Evolutionary conservation across 2,113 vertebrate genomes (phyloP).

Genomic region (Oenanthe melanoleuca): DNA sequence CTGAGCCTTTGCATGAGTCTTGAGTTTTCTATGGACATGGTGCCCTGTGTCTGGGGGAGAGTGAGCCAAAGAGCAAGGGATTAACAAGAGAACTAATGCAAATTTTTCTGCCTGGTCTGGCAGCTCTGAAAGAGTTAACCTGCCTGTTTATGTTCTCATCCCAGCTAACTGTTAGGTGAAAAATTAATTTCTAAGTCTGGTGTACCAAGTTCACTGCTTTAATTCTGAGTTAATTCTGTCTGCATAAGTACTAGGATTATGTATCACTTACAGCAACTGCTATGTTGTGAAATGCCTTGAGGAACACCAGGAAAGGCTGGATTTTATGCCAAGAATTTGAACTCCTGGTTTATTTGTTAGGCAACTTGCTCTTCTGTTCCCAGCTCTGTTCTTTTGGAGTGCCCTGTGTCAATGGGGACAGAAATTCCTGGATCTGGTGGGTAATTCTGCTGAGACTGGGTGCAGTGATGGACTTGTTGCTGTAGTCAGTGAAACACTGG

Average conservation of each 20-base stretch:
- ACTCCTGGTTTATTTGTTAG: background rate
- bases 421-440: background rate
- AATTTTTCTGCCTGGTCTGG: background rate
- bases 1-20: background rate
- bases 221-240: conserved; percentile 30
- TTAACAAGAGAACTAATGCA: too few relatives aligned
- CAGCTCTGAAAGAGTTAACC: background rate
- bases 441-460: background rate
- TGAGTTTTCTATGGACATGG: background rate
- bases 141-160: background rate
- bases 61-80: background rate
- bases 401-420: background rate
- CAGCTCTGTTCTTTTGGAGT: background rate
- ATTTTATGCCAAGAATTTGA: background rate
- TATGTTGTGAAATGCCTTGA: background rate
- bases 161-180: conserved; percentile 10
- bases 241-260: background rate
- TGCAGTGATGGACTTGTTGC: background rate
- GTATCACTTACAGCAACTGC: background rate
- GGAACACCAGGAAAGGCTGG: background rate
- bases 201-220: background rate
- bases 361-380: background rate
- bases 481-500: background rate
- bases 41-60: background rate
- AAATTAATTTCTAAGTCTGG: conserved; percentile 18